phyloP scores from a whole-genome alignment of 2,888 invertebrate genomes.

The Meliscaeva auricollis region DNA sequence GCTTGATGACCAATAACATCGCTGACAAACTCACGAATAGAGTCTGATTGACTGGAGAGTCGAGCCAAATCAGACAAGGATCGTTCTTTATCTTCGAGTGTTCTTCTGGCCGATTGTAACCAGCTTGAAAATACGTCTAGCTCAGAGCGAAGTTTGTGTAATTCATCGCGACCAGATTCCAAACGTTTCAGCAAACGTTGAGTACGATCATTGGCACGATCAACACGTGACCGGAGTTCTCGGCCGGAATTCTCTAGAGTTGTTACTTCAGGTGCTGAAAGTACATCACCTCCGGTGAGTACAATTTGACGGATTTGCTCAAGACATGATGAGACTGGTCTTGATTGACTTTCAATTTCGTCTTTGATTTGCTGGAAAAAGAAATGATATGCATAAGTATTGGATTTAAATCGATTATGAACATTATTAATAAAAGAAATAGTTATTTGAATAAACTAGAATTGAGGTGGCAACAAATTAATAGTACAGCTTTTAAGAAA shows the following conservation, averaged over 20 bases:
- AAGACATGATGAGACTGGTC: conserved; percentile 92
- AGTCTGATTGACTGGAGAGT: conserved; percentile 89
- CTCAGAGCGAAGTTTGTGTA: conserved; percentile 94
- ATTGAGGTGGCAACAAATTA: too few relatives aligned
- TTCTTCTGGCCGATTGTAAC: conserved; percentile 92
- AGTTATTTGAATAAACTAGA: neutral
- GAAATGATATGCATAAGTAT: neutral
- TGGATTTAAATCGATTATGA: neutral
- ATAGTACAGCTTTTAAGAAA: too few relatives aligned
- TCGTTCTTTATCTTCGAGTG: conserved; percentile 93
- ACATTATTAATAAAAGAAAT: neutral
- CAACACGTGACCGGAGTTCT: conserved; percentile 92
- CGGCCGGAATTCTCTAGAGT: conserved; percentile 94
- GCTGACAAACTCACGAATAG: conserved; percentile 94
- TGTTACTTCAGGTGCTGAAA: conserved; percentile 95
- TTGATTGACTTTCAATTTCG: conserved; percentile 93
- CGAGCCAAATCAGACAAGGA: conserved; percentile 91
- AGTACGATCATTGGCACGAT: conserved; percentile 91
- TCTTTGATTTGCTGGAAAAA: conserved; percentile 91
- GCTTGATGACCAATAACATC: conserved; percentile 98
- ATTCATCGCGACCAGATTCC: conserved; percentile 92
- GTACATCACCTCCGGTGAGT: conserved; percentile 94
- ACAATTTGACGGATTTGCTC: conserved; percentile 96
- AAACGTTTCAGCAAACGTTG: conserved; percentile 91
- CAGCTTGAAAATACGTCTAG: conserved; percentile 92